Evolutionary conservation across 2,888 invertebrate species (phyloP), one percentile per base, ranked within the genome.

Genomic region (Ormyrus nitidulus): DNA sequence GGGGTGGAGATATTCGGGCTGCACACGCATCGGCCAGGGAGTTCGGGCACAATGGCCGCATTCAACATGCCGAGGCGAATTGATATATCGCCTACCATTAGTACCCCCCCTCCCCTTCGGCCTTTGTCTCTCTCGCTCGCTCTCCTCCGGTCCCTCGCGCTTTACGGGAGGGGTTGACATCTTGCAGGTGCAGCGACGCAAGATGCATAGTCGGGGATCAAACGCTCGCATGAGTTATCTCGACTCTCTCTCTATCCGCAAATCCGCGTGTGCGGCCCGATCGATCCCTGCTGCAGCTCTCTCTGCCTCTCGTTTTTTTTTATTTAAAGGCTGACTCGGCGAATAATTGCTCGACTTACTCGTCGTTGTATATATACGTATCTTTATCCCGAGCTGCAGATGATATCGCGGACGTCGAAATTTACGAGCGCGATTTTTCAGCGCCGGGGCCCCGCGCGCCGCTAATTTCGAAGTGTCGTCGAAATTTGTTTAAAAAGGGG

Each of bases 21-120:
- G 34, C 34, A 34, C 34, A 34, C 34, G 34, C 34, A 34, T 34
- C 34, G 34, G 34, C 34, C 34, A 34, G 34, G 34, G 34, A 34
- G 34, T 4, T 2, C 34, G 0, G 34, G 4, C 34, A 81, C 82
- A 82, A 81, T 83, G 76, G 75, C 58, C 70, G 64, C 73, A 66
- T 80, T 79, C 62, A 81, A 56, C 69, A 13, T 49, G 46, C 46
- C 54, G n/a, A 4, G 34, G 13, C 49, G 51, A 68, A 82, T 77
- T 82, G 81, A 84, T 79, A 80, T 81, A 84, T 75, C 76, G 82
- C 70, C 51, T 53, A 59, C 81, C 77, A 83, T 84, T 84, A 81
- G 73, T 65, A 34, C 4, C 34, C 34, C 34, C 34, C 49, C 34
- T 34, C 6, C 19, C 11, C 61, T 9, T n/a, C 59, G 46, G 19